Evolutionary conservation across 2,888 invertebrate genomes (phyloP).

Genomic region (Chrysomela aeneicollis): DNA sequence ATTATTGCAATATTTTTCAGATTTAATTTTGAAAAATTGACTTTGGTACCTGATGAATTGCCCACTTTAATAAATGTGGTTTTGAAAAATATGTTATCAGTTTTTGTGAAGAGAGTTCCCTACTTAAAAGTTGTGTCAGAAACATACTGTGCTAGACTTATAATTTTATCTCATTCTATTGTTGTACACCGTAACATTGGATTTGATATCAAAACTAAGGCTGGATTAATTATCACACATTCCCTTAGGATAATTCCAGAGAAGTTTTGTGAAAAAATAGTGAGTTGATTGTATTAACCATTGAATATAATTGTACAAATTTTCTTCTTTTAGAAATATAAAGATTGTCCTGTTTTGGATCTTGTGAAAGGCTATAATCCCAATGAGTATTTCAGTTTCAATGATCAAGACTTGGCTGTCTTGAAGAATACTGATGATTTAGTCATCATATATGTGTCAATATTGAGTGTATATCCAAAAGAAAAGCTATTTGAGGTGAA

Average conservation of each 20-base stretch:
- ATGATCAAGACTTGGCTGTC: conserved; percentile 26
- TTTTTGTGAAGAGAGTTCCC: conserved; percentile 40
- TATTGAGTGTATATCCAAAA: conserved; percentile 44
- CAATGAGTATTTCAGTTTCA: conserved; percentile 36
- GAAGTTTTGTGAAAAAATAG: conserved; percentile 42
- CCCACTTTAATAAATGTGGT: conserved; percentile 41
- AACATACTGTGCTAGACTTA: conserved; percentile 41
- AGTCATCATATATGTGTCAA: conserved; percentile 47
- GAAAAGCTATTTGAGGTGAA: conserved; percentile 40
- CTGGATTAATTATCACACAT: conserved; percentile 66
- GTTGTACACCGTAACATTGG: conserved; percentile 64
- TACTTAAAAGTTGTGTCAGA: conserved; percentile 37
- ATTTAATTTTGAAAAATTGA: conserved; percentile 23
- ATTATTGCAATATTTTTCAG: conserved; percentile 26
- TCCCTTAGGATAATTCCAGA: conserved; percentile 59
- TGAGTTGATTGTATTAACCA: conserved; percentile 31
- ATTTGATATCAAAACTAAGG: conserved; percentile 72
- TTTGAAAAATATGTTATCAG: conserved; percentile 43
- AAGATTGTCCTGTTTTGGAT: conserved; percentile 43
- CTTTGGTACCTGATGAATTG: conserved; percentile 38
- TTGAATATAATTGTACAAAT: background rate
- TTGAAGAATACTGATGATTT: conserved; percentile 39
- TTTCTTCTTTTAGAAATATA: conserved; percentile 41
- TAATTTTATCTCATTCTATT: conserved; percentile 47
- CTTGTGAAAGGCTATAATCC: conserved; percentile 40